These are phyloP conservation scores for Unio pictorum DNA, from an alignment of 2,888 invertebrate species.

Conservation along the genomic window DNA sequence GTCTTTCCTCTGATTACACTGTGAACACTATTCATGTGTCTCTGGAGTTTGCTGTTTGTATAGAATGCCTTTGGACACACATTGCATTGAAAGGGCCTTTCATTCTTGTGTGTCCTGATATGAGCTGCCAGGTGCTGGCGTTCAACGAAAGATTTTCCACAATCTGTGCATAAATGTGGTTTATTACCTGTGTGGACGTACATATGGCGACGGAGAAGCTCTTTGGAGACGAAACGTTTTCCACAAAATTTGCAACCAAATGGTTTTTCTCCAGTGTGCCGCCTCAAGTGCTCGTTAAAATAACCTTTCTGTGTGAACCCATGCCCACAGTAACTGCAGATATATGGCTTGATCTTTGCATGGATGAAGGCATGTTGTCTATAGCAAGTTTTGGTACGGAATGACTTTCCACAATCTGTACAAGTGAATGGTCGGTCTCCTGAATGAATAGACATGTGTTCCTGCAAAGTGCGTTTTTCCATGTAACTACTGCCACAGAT, in stretches of 20 bases:
- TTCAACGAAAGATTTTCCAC: constrained; percentile 30
- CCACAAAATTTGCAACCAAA: constrained; percentile 26
- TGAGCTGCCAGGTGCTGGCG: constrained; percentile 23
- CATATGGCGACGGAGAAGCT: constrained; percentile 27
- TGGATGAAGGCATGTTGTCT: constrained; percentile 28
- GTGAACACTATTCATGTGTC: constrained; percentile 32
- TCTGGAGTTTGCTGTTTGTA: constrained; percentile 23
- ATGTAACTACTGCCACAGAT: constrained; percentile 19
- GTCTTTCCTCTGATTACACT: constrained; percentile 9
- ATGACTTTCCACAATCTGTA: constrained; percentile 19
- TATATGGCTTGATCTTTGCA: constrained; percentile 27
- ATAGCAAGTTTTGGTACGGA: constrained; percentile 28
- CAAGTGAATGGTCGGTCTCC: constrained; percentile 16
- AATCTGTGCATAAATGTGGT: constrained; percentile 25
- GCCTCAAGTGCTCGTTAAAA: constrained; percentile 27
- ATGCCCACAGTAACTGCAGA: constrained; percentile 32
- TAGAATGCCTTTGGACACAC: constrained; percentile 32
- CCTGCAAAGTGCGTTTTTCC: constrained; percentile 24
- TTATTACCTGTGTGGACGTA: constrained; percentile 25
- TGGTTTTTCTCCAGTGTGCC: constrained; percentile 32
- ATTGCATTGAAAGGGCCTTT: constrained; percentile 29
- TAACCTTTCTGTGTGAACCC: constrained; percentile 36
- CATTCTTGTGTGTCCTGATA: constrained; percentile 27
- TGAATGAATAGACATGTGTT: constrained; percentile 23
- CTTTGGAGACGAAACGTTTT: constrained; percentile 30